These are phyloP conservation scores for Philhelius pedissequus DNA, from an alignment of 2,888 invertebrate genomes.

Conservation along the genomic window DNA sequence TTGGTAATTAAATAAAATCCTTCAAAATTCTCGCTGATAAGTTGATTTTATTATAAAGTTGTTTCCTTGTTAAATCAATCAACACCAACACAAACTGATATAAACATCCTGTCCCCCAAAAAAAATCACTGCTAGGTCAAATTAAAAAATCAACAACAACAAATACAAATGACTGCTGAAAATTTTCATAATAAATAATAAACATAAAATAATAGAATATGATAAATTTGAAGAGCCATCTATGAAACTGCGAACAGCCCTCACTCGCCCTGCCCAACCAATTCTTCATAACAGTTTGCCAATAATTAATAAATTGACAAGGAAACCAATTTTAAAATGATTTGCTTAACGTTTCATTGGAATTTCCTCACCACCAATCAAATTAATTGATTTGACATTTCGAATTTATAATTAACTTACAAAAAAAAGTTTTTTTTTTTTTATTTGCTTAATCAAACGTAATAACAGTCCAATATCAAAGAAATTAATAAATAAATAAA, in stretches of 20 bases:
- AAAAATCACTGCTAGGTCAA: too few relatives aligned
- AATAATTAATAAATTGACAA: constrained; percentile 16
- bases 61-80: background rate
- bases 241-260: background rate
- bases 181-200: background rate
- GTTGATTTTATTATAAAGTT: background rate
- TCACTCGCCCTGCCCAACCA: background rate
- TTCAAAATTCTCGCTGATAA: background rate
- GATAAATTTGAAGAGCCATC: background rate
- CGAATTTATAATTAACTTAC: constrained; percentile 7
- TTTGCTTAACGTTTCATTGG: background rate
- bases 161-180: background rate
- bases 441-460: background rate
- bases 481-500: background rate
- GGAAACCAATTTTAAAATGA: constrained; percentile 18
- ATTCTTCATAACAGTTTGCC: background rate
- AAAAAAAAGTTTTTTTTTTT: background rate
- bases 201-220: background rate
- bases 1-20: background rate
- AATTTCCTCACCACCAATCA: background rate
- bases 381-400: constrained; percentile 21
- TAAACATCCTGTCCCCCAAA: background rate
- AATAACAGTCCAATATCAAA: background rate
- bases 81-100: background rate
- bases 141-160: background rate